Evolutionary conservation across 2,888 invertebrate species (phyloP).

Genomic region (Caenorhabditis macrosperma): DNA sequence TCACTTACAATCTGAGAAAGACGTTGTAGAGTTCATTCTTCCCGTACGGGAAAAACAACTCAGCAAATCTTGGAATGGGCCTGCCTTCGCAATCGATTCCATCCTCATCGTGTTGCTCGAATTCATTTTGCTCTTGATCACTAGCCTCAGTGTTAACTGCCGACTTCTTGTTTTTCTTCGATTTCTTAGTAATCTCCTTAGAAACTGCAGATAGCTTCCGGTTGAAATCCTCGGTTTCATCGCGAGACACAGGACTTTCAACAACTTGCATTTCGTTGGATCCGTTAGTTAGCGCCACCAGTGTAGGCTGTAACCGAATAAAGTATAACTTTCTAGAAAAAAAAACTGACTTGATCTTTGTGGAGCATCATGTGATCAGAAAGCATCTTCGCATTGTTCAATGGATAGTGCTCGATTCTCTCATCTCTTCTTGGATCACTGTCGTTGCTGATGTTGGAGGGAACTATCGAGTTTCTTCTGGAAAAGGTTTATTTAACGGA

Average conservation of each 20-base stretch:
- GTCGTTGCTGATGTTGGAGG: no score
- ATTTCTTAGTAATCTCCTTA: neutral
- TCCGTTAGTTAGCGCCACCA: neutral
- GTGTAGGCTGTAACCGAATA: neutral
- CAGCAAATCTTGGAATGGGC: conserved; percentile 10
- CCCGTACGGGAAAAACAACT: conserved; percentile 23
- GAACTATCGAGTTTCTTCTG: no score
- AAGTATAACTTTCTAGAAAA: neutral
- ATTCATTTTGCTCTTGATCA: neutral
- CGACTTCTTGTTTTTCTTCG: neutral
- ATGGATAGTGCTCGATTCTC: neutral
- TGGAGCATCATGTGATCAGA: neutral
- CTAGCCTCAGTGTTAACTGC: neutral
- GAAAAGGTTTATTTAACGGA: no score
- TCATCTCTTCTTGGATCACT: no score
- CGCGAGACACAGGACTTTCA: neutral
- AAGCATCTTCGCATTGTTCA: neutral
- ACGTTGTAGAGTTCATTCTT: conserved; percentile 20
- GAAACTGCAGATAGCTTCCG: neutral
- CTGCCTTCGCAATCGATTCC: neutral
- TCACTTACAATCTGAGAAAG: conserved; percentile 12
- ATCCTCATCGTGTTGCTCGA: neutral
- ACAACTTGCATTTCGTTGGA: conserved; percentile 11
- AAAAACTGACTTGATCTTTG: no score
- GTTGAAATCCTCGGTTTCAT: neutral